Evolutionary conservation across 1,140 invertebrate genomes (phyloP), one percentile per base, ranked within the genome.

Genomic region (Zeugodacus cucurbitae): DNA sequence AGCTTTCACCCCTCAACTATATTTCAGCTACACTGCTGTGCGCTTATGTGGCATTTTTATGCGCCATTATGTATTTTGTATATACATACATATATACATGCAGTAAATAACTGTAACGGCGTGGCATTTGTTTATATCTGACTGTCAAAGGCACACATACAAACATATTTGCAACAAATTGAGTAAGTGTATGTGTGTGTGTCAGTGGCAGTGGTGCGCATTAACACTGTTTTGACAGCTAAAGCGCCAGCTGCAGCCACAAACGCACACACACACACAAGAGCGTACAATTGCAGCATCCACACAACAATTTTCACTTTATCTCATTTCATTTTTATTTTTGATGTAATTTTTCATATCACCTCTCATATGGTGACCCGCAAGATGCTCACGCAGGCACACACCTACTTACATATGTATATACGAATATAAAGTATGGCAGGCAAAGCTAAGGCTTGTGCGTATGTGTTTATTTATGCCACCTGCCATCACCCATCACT

Each of bases 301-400:
- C 26, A 26, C 41, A 44, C 8, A 29, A 82, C 74, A 82, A 82
- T 82, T 48, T 82, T 82, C 41, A 82, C 74, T 82, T 82, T 54
- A 82, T 82, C 41, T 82, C 10, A 48, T 82, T 48, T 82, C 41
- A 82, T 82, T 48, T 48, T 82, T 82, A 82, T 54, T 82, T 29
- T 54, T 82, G 74, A 82, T 82, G 26, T 48, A 44, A 82, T 82
- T 48, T 48, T 48, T 82, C 74, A 82, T 82, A 82, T 82, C 34
- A 37, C 26, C 74, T 11, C 74, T 26, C 41, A 29, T 2, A 82
- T 48, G 41, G 32, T 44, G 70, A n/a, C 41, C 37, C n/a, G 34
- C n/a, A n/a, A 29, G 22, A 48, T 48, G 41, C 37, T 82, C 20
- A 3, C 22, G 8, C 22, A 17, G 14, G 1, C 26, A 34, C 3